Conservation (phyloP, 1,140 invertebrate genomes). For the Eufriesea mexicana region DNA sequence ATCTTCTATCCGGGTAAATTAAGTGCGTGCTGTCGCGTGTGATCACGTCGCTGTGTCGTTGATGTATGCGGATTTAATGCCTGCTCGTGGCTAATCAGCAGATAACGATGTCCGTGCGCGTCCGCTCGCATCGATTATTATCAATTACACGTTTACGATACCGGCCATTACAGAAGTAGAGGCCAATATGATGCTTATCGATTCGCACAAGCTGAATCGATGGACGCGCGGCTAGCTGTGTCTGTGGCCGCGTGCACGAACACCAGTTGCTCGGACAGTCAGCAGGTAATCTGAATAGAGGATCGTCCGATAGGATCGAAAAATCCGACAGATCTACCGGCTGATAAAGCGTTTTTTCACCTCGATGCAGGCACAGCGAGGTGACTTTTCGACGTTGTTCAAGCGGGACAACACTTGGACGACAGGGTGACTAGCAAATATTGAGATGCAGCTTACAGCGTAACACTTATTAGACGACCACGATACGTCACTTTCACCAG, state of each 20-base stretch:
- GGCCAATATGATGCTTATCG: constrained; percentile 9
- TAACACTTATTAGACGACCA: constrained; percentile 49
- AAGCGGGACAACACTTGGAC: too few species aligned
- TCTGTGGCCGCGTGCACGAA: constrained; percentile 39
- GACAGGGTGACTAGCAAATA: background rate
- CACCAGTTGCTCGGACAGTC: constrained; percentile 68
- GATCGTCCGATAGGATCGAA: background rate
- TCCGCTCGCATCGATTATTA: constrained; percentile 23
- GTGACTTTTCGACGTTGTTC: background rate
- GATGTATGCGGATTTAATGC: constrained; percentile 39
- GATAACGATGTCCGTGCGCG: background rate
- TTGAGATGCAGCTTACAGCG: background rate
- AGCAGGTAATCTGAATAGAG: constrained; percentile 25
- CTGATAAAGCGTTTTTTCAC: background rate
- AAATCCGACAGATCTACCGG: background rate
- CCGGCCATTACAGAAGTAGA: background rate
- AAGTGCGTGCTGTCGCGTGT: constrained; percentile 20
- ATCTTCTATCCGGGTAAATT: constrained; percentile 33
- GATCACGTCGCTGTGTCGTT: background rate
- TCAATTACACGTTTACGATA: constrained; percentile 15
- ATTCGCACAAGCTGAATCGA: constrained; percentile 9
- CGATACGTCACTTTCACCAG: constrained; percentile 60
- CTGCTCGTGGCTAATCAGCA: background rate
- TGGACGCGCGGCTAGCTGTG: background rate
- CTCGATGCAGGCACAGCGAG: background rate